Evolutionary conservation across 2,888 invertebrate genomes (phyloP).

Genomic region (Parnassius orleans): DNA sequence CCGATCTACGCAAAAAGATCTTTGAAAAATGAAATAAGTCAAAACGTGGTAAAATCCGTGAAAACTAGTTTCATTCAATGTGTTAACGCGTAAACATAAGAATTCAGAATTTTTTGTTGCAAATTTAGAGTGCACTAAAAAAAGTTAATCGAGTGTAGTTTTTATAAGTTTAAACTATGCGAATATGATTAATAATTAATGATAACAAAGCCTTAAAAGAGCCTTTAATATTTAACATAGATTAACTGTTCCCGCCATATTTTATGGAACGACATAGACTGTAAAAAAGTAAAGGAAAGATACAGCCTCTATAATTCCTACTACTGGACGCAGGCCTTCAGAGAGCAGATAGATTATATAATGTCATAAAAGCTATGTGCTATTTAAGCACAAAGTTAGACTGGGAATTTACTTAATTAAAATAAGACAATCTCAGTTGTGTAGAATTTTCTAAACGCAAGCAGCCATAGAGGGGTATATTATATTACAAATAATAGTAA

Average conservation of each 20-base stretch:
- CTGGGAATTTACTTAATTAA: not conserved
- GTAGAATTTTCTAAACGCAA: not conserved
- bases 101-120: not conserved
- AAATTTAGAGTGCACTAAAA: not conserved
- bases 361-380: not conserved
- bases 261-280: not conserved
- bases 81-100: too few relatives aligned
- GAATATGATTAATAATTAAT: not conserved
- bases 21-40: not conserved
- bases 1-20: not conserved
- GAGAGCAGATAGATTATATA: not conserved
- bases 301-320: not conserved
- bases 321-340: not conserved
- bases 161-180: not conserved
- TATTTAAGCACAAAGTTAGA: not conserved
- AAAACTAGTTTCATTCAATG: too few relatives aligned
- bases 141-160: not conserved
- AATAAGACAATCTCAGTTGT: not conserved
- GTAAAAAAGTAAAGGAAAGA: not conserved
- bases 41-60: not conserved
- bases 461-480: conserved; percentile 7
- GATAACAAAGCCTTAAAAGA: conserved; percentile 27
- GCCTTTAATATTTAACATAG: conserved; percentile 23
- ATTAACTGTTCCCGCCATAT: conserved; percentile 4
- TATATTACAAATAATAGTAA: not conserved